Evolutionary conservation across 2,888 invertebrate genomes (phyloP).

Genomic region (Lissocephala sabroskyi): DNA sequence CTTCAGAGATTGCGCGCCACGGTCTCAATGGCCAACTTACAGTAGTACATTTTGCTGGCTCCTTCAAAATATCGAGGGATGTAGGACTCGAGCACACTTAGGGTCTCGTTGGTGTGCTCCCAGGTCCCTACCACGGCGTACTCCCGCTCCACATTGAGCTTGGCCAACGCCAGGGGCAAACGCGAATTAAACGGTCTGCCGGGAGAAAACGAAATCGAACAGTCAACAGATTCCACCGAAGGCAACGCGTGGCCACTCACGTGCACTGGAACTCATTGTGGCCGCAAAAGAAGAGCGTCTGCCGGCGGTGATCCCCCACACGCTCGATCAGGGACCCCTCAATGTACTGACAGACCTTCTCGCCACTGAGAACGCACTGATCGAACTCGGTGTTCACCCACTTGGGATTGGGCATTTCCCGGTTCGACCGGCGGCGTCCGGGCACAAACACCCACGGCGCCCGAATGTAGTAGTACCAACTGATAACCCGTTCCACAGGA

Average conservation of each 20-base stretch:
- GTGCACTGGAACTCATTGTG: slow-evolving; percentile 85
- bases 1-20: too few species aligned
- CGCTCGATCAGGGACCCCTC: slow-evolving; percentile 87
- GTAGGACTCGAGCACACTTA: slow-evolving; percentile 88
- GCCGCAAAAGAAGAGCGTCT: slow-evolving; percentile 92
- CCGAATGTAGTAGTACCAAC: slow-evolving; percentile 92
- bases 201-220: too few species aligned
- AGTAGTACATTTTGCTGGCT: slow-evolving; percentile 78
- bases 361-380: slow-evolving; percentile 85
- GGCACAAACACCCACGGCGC: slow-evolving; percentile 94
- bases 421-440: slow-evolving; percentile 77
- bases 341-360: slow-evolving; percentile 85
- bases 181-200: slow-evolving; percentile 86
- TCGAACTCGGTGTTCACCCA: slow-evolving; percentile 93
- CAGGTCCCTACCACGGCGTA: slow-evolving; percentile 91
- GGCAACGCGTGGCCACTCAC: too few species aligned
- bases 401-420: slow-evolving; percentile 81
- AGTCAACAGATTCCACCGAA: too few species aligned
- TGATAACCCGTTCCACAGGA: slow-evolving; percentile 91
- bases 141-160: slow-evolving; percentile 86
- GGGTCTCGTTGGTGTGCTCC: slow-evolving; percentile 88
- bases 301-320: slow-evolving; percentile 88
- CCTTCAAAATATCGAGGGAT: slow-evolving; percentile 87
- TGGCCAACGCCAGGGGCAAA: slow-evolving; percentile 86
- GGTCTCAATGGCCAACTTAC: too few species aligned